Percentiles rank a stretch among this genome's conserved stretches.
Conservation (phyloP, 2,888 invertebrate genomes). For the Caradrina clavipalpis region DNA sequence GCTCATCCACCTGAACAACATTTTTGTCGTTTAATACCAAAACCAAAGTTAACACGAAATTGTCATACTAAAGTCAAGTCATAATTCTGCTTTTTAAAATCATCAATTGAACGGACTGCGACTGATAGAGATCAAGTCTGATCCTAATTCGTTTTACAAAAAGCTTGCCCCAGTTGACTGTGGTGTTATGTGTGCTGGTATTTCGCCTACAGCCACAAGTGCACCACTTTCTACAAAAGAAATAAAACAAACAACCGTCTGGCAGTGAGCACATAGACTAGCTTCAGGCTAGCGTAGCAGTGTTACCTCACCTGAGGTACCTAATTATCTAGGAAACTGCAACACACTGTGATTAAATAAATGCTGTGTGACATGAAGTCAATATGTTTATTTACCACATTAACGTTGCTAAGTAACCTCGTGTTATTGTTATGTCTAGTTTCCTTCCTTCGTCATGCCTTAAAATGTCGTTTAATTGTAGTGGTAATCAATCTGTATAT, state of each 20-base stretch:
- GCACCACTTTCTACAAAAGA: constrained; percentile 52
- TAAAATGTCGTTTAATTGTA: not conserved
- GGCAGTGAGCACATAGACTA: constrained; percentile 21
- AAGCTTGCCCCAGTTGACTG: constrained; percentile 13
- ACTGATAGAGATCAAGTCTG: not conserved
- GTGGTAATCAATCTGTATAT: constrained; percentile 9
- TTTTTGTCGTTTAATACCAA: not conserved
- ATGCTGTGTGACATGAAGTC: not conserved
- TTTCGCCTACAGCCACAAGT: constrained; percentile 36
- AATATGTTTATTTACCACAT: constrained; percentile 26
- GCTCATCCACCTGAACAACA: not conserved
- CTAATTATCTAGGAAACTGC: constrained; percentile 32
- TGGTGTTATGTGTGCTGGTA: constrained; percentile 21
- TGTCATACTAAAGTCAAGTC: not conserved
- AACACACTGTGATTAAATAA: constrained; percentile 13
- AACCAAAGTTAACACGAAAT: not conserved
- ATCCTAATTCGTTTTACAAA: not conserved
- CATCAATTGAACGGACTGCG: not conserved
- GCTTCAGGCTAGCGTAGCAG: constrained; percentile 5
- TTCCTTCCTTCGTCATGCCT: not conserved
- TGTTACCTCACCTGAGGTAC: not conserved
- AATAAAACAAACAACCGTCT: constrained; percentile 39
- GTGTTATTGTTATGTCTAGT: constrained; percentile 6
- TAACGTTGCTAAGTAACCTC: constrained; percentile 4
- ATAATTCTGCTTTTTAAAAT: not conserved